Conservation (phyloP, 2,113 vertebrate species). For the Cyanoderma ruficeps region DNA sequence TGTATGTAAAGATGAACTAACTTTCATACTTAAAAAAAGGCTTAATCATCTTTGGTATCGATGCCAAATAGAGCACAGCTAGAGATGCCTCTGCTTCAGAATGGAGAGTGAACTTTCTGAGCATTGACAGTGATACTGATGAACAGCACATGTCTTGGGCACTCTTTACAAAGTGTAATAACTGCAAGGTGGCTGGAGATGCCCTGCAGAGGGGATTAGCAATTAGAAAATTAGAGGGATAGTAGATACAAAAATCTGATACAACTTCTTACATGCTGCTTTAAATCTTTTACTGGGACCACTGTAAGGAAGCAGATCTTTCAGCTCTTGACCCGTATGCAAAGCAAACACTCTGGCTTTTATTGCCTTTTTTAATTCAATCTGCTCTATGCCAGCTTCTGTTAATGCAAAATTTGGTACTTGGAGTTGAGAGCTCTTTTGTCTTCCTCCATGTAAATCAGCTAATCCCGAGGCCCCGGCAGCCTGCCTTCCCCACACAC, state of each 20-base stretch:
- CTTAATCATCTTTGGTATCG: not conserved
- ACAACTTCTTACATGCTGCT: not conserved
- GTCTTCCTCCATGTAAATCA: not conserved
- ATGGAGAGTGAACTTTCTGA: not conserved
- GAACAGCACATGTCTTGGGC: not conserved
- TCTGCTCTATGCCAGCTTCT: not conserved
- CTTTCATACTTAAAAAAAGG: not conserved
- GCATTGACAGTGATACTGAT: not conserved
- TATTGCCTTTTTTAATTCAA: not conserved
- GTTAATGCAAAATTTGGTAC: not conserved
- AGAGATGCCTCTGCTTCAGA: not conserved
- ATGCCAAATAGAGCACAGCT: not conserved
- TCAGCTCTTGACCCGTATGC: not conserved
- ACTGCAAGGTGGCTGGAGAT: not conserved
- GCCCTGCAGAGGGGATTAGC: not conserved
- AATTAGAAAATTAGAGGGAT: not conserved
- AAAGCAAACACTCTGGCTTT: not conserved
- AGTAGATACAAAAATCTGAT: not conserved
- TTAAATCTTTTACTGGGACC: not conserved
- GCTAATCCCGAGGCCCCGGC: not conserved
- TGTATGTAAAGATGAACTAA: not conserved
- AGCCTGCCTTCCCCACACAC: not conserved
- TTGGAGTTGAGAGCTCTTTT: not conserved
- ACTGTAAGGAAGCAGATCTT: not conserved
- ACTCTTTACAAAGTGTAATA: not conserved